Conservation (phyloP, 2,113 vertebrate genomes). For the Amazona guildingii region DNA sequence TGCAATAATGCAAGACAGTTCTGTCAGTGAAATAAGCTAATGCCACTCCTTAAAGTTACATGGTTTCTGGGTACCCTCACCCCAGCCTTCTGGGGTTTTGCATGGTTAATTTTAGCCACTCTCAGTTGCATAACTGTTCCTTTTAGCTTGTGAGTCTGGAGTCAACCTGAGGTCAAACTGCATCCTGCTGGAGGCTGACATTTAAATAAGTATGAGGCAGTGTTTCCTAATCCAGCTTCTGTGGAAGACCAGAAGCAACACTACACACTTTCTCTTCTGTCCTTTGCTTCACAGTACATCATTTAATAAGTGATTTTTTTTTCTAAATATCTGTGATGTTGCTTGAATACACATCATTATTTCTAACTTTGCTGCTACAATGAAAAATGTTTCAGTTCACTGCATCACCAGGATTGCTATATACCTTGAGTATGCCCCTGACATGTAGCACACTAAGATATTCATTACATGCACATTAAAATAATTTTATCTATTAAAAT, state of each 20-base stretch:
- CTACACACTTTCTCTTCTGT: not conserved
- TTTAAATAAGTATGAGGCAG: conserved; percentile 4
- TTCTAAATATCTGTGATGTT: not conserved
- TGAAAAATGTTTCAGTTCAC: not conserved
- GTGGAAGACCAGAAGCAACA: not conserved
- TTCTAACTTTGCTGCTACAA: not conserved
- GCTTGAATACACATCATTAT: not conserved
- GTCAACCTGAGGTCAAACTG: conserved; percentile 54
- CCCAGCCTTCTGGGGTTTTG: conserved; percentile 2
- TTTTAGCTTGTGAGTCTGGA: conserved; percentile 52
- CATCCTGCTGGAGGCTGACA: conserved; percentile 36
- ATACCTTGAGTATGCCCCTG: not conserved
- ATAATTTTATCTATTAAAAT: not conserved
- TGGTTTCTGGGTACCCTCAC: conserved; percentile 2
- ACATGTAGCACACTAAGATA: not conserved
- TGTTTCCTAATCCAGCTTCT: not conserved
- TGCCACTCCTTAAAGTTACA: not conserved
- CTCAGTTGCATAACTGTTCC: conserved; percentile 55
- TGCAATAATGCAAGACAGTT: not conserved
- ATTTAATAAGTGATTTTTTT: not conserved
- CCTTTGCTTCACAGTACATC: not conserved
- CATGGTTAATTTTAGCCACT: conserved; percentile 54
- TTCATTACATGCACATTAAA: not conserved
- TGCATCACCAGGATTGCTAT: not conserved
- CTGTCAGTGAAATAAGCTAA: not conserved